Evolutionary conservation across 2,888 invertebrate genomes (phyloP).

Genomic region (Lamellibrachia satsuma): DNA sequence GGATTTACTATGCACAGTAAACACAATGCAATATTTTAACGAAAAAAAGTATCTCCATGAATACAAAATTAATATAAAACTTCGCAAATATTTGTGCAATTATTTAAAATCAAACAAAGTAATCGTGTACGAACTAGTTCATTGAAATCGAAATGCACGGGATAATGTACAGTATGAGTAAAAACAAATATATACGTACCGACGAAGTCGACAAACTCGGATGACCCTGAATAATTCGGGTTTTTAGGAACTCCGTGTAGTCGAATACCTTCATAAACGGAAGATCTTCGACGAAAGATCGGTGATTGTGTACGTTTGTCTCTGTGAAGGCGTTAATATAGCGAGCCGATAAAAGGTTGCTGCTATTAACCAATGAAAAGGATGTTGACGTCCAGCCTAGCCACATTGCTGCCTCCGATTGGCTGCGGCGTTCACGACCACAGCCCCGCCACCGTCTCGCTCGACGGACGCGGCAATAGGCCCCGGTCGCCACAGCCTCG

Average conservation of each 20-base stretch:
- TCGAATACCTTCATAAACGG: neutral
- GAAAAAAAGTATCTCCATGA: no score
- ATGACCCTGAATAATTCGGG: neutral
- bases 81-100: no score
- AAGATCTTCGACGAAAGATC: no score
- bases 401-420: neutral
- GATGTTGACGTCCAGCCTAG: neutral
- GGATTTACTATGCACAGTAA: no score
- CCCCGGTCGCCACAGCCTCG: neutral
- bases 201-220: neutral
- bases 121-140: neutral
- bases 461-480: neutral
- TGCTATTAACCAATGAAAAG: neutral
- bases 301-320: neutral
- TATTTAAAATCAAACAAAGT: no score
- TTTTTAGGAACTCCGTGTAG: neutral
- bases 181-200: neutral
- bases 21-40: no score
- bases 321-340: neutral
- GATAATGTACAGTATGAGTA: neutral
- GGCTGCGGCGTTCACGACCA: neutral
- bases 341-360: neutral
- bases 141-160: neutral
- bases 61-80: no score
- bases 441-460: neutral